Base-by-base conservation (phyloP, 2,113 vertebrate genomes). In the Argyrosomus japonicus region DNA sequence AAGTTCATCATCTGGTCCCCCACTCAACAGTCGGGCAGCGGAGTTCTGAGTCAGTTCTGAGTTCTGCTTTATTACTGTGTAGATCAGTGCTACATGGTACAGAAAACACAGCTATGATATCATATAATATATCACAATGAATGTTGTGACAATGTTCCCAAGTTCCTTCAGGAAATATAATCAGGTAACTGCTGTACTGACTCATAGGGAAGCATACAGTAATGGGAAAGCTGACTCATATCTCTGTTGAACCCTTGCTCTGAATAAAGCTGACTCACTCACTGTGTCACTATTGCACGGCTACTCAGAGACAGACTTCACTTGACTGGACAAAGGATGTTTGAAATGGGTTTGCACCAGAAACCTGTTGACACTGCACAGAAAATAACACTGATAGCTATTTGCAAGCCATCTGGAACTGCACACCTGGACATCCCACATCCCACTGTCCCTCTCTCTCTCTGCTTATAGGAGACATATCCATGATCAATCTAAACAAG, bases 1-100 rank as follows among this genome's bases (percentile, higher is more conserved):
- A 65, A 54, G 65, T 50, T 75, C 40, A 57, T 29, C 14, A 36
- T 63, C 50, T 75, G 71, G 50, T 71, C 58, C 51, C 17, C 11
- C 57, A 43, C 54, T 53, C 73, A 45, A 58, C 69, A 64, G 73
- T 40, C 23, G 29, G 45, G 67, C 40, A 2, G 32, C 65, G 27
- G 27, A 29, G 27, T 29, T 29, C 27, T 29, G 27, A 69, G 23
- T 47, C 10, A 62, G 40, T 54, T 15, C 56, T 69, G 65, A 82
- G 56, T 75, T 47, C 40, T 51, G 50, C n/a, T 61, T 32, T 15
- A 23, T 62, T 23, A 27, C 36, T 45, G 29, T 14, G 18, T 5
- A 50, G 43, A 23, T 51, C 27, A 7, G 56, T 15, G 40, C 45
- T 5, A 48, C 43, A 27, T 50, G 27, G 25, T 12, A 40, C 14